Evolutionary conservation across 2,113 vertebrate species (phyloP), one percentile per base, ranked within the genome.

Genomic region (Seriola quinqueradiata): DNA sequence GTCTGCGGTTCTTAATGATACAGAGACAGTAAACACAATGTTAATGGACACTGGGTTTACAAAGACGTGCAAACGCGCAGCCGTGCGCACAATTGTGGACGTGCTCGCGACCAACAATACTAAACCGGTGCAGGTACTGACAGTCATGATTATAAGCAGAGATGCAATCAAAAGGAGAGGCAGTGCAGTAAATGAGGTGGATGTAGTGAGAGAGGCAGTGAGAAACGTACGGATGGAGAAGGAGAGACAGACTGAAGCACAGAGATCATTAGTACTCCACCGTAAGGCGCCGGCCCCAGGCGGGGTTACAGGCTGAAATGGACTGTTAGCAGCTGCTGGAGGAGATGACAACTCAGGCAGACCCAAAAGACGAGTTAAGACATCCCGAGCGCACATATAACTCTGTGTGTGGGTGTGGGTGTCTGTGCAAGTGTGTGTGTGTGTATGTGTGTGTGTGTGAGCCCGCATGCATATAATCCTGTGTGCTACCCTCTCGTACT

Each of bases 1-100:
- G 75, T 87, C 89, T 46, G 21, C 44, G 40, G 72, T 83, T 83
- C 83, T 89, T 93, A 93, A 93, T 92, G 91, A 93, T 64, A 90
- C 84, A 87, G 64, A 79, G 89, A 86, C 81, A 81, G 87, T 93
- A 92, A 93, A 92, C 77, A 75, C 82, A 66, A 73, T 66, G 88
- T 91, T 92, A 94, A 93, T 88, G 86, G 83, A 77, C 69, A 65
- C 59, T 32, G 70, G 82, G 60, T 90, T 85, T 80, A 79, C 81
- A 81, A 76, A 88, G 86, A 87, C 64, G 78, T 71, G 73, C 83
- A 77, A 70, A 77, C 66, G 57, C 32, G 66, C 68, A 59, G 38
- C 59, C 10, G 28, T 46, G 69, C 4, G 10, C 23, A 2, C 75
- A 75, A 55, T 82, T 88, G 88, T 44, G n/a, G 44, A 66, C 50